Conservation (phyloP, 2,888 invertebrate genomes). For the Cephalotes varians region DNA sequence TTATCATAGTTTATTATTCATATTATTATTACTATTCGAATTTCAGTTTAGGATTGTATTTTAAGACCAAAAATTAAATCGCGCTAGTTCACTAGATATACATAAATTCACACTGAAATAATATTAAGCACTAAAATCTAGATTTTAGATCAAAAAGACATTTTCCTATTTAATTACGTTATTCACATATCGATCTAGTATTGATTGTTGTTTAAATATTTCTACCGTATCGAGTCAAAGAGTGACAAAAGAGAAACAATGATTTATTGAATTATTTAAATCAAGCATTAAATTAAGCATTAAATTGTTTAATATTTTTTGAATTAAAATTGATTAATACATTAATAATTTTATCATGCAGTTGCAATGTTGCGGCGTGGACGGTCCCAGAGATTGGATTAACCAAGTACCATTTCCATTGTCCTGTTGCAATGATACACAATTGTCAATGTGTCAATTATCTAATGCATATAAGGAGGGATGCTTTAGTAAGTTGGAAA, state of each 20-base stretch:
- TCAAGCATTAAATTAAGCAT: background rate
- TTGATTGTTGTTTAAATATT: no score
- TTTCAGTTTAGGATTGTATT: no score
- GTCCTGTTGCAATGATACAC: slow-evolving; percentile 77
- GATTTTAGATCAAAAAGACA: no score
- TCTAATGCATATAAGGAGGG: slow-evolving; percentile 85
- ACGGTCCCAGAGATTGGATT: slow-evolving; percentile 78
- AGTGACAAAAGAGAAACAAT: background rate
- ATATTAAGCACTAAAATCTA: no score
- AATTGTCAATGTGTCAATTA: slow-evolving; percentile 69
- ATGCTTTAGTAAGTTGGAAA: slow-evolving; percentile 87
- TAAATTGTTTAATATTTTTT: background rate
- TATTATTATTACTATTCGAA: no score
- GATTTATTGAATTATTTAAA: background rate
- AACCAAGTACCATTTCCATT: slow-evolving; percentile 70
- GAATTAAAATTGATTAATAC: background rate
- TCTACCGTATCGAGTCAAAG: background rate
- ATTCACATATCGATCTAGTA: no score
- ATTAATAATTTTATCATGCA: slow-evolving; percentile 52
- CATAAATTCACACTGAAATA: no score
- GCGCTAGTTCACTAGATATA: no score
- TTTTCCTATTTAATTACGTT: no score
- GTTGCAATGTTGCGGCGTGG: slow-evolving; percentile 83
- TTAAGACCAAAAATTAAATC: no score
- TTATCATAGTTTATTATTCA: no score